A percentile compares a stretch with the other conserved stretches of the same genome.
These are phyloP conservation scores for Catalaphyllia jardinei DNA, from an alignment of 64 coral and sea anemone species.

Conservation along the genomic window DNA sequence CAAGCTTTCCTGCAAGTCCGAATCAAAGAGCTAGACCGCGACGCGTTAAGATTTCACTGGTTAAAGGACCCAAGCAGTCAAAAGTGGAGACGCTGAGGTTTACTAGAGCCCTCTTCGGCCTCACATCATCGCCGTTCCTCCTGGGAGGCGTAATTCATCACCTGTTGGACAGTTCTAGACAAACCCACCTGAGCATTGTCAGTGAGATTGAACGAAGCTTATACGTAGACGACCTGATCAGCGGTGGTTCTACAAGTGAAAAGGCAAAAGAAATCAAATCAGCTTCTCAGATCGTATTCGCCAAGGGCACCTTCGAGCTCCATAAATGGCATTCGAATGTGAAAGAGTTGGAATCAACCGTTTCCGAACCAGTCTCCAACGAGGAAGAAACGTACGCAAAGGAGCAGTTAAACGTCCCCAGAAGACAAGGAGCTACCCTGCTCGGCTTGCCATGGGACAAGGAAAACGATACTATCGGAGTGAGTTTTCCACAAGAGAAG, in stretches of 20 bases:
- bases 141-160: slow-evolving; percentile 11
- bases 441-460: background rate
- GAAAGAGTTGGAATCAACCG: no score
- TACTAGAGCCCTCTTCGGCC: no score
- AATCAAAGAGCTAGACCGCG: slow-evolving; percentile 17
- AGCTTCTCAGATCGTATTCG: no score
- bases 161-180: background rate
- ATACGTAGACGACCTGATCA: no score
- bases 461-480: slow-evolving; percentile 22
- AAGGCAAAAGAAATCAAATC: no score
- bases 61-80: slow-evolving; percentile 17
- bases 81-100: slow-evolving; percentile 22
- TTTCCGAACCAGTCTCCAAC: no score
- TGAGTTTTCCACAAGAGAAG: slow-evolving; percentile 29
- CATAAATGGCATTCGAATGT: no score
- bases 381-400: no score
- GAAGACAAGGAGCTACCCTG: slow-evolving; percentile 23
- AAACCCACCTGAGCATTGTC: slow-evolving; percentile 10
- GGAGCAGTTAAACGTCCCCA: no score
- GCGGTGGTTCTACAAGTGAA: no score
- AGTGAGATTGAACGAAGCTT: no score
- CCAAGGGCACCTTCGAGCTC: no score
- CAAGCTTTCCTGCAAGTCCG: slow-evolving; percentile 24
- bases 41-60: slow-evolving; percentile 3
- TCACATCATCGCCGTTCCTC: slow-evolving; percentile 5